A percentile compares a stretch with the other conserved stretches of the same genome.
Conservation (phyloP, 2,797 vertebrate genomes). For the Octomys mimax region DNA sequence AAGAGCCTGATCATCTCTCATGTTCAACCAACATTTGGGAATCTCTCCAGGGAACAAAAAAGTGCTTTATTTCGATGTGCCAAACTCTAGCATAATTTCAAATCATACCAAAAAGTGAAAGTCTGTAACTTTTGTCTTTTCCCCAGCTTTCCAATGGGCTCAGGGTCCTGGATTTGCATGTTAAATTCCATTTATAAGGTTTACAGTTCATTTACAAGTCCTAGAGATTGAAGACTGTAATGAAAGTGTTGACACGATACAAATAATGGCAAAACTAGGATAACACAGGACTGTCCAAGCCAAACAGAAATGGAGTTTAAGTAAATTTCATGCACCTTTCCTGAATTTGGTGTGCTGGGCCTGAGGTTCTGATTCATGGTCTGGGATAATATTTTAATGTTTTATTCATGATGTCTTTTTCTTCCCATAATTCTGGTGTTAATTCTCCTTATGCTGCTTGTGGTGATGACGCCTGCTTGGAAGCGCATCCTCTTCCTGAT, state of each 20-base stretch:
- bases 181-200: constrained; percentile 43
- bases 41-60: constrained; percentile 66
- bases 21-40: constrained; percentile 58
- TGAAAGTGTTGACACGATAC: constrained; percentile 57
- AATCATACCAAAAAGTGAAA: background rate
- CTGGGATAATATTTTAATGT: constrained; percentile 70
- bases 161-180: constrained; percentile 24
- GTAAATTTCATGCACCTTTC: constrained; percentile 74
- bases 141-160: constrained; percentile 36
- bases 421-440: constrained; percentile 31
- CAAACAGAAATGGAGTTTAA: constrained; percentile 78
- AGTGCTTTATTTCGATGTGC: constrained; percentile 69
- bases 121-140: constrained; percentile 18
- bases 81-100: constrained; percentile 65
- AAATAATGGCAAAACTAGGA: constrained; percentile 79
- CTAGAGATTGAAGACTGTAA: constrained; percentile 50
- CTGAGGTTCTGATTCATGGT: constrained; percentile 70
- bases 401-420: constrained; percentile 60
- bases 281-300: constrained; percentile 74
- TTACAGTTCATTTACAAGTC: constrained; percentile 67
- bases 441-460: background rate
- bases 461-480: constrained; percentile 32
- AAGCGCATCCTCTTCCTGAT: constrained; percentile 1
- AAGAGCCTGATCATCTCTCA: constrained; percentile 61
- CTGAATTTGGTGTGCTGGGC: constrained; percentile 59